A percentile compares a stretch with the other conserved stretches of the same genome.
Evolutionary conservation across 2,888 invertebrate species (phyloP).

Genomic region (Thera obeliscata): DNA sequence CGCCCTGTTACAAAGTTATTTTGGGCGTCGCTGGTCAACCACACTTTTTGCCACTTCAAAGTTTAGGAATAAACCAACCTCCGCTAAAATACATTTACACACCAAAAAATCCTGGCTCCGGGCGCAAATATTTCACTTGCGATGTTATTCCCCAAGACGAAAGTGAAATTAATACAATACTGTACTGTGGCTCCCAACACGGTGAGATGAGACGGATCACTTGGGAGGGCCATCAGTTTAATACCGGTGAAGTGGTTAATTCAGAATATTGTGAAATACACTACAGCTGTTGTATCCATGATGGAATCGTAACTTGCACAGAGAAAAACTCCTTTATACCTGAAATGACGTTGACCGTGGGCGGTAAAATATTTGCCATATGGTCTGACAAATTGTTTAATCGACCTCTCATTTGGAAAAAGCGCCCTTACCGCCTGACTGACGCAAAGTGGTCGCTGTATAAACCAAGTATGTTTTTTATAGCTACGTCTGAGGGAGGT

Average conservation of each 20-base stretch:
- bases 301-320: conserved; percentile 87
- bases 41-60: conserved; percentile 70
- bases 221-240: conserved; percentile 89
- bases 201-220: conserved; percentile 75
- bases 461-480: conserved; percentile 88
- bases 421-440: conserved; percentile 83
- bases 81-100: conserved; percentile 62
- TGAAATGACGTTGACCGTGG: conserved; percentile 87
- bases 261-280: conserved; percentile 81
- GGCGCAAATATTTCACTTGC: conserved; percentile 72
- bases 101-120: conserved; percentile 59
- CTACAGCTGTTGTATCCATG: conserved; percentile 85
- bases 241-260: conserved; percentile 85
- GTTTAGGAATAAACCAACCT: conserved; percentile 69
- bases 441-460: conserved; percentile 90
- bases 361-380: conserved; percentile 89
- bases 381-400: conserved; percentile 88
- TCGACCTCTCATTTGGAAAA: conserved; percentile 88
- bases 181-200: conserved; percentile 73
- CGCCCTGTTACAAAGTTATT: conserved; percentile 85
- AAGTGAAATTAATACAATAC: conserved; percentile 58
- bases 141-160: conserved; percentile 62
- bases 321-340: conserved; percentile 86
- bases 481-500: conserved; percentile 89
- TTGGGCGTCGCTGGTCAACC: conserved; percentile 74